Conservation (phyloP, 2,888 invertebrate genomes). For the Ormyrus thymus region DNA sequence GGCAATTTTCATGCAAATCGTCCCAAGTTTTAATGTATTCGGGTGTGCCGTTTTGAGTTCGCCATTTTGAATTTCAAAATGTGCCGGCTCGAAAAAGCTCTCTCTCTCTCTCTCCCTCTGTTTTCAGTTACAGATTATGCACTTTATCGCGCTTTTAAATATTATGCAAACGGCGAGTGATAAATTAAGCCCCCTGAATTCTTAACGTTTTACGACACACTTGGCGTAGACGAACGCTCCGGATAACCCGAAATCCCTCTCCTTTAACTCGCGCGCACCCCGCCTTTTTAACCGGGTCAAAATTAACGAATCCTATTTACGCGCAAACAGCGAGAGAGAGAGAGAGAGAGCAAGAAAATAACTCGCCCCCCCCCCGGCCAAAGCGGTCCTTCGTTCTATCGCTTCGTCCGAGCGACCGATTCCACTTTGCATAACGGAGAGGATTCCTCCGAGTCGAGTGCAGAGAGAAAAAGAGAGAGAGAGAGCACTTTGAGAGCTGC, state of each 20-base stretch:
- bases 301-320: too few species aligned
- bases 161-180: too few species aligned
- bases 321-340: too few species aligned
- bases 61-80: constrained; percentile 35
- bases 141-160: neutral
- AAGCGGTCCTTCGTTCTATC: constrained; percentile 13
- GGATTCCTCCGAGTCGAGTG: constrained; percentile 1
- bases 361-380: too few species aligned
- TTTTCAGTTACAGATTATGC: neutral
- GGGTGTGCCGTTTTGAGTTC: constrained; percentile 11
- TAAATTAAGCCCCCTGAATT: too few species aligned
- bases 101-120: neutral
- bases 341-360: too few species aligned
- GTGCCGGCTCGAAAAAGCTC: constrained; percentile 5
- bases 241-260: too few species aligned
- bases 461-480: constrained; percentile 22
- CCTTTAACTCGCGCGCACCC: too few species aligned
- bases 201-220: too few species aligned
- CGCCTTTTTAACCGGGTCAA: too few species aligned
- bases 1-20: constrained; percentile 37
- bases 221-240: too few species aligned
- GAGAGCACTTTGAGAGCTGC: constrained; percentile 5
- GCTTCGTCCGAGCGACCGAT: constrained; percentile 35
- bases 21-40: constrained; percentile 41
- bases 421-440: constrained; percentile 53